Conservation (phyloP, 2,113 vertebrate genomes). For the Microcebus ravelobensis region DNA sequence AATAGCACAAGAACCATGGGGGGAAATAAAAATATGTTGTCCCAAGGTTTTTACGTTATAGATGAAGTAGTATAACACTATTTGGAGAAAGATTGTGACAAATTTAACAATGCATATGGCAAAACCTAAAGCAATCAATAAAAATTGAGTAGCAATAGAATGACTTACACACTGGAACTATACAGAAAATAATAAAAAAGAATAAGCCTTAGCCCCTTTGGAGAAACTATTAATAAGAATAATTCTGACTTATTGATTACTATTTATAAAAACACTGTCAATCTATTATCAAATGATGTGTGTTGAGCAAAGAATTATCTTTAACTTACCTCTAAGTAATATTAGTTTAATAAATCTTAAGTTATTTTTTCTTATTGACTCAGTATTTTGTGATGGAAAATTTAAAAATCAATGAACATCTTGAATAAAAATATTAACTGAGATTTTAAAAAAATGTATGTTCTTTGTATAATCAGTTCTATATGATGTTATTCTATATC, state of each 20-base stretch:
- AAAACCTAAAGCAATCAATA: neutral
- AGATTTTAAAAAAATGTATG: neutral
- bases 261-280: neutral
- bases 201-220: neutral
- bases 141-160: neutral
- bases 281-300: neutral
- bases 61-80: neutral
- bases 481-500: neutral
- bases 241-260: neutral
- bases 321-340: neutral
- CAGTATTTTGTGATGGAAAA: neutral
- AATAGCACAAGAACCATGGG: neutral
- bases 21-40: neutral
- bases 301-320: neutral
- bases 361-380: neutral
- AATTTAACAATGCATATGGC: neutral
- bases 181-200: neutral
- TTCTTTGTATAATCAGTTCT: neutral
- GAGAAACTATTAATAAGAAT: neutral
- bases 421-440: constrained; percentile 7
- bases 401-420: neutral
- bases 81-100: neutral
- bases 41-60: neutral
- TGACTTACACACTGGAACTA: neutral
- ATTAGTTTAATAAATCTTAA: neutral